Evolutionary conservation across 2,888 invertebrate species (phyloP).

Genomic region (Eurytoma californica): DNA sequence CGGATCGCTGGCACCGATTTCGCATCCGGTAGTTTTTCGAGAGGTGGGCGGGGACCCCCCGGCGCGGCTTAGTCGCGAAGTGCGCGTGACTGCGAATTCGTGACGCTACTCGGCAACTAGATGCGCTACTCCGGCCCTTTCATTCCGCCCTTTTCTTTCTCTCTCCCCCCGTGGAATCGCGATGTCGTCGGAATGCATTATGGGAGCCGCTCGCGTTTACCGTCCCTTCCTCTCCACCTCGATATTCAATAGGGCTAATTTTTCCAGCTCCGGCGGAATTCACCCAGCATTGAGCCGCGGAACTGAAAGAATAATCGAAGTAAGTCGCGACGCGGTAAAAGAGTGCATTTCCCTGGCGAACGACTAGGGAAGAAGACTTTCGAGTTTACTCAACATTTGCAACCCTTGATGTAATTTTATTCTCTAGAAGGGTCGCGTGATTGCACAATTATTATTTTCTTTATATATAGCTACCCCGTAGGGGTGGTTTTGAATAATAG

Average conservation of each 20-base stretch:
- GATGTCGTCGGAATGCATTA: conserved; percentile 37
- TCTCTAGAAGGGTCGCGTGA: too few relatives aligned
- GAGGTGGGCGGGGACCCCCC: not conserved
- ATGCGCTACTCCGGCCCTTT: conserved; percentile 16
- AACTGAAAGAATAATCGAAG: too few relatives aligned
- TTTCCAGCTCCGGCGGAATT: too few relatives aligned
- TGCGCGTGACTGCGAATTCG: conserved; percentile 48
- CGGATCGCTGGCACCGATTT: conserved; percentile 34
- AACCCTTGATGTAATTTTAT: too few relatives aligned
- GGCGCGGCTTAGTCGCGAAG: not conserved
- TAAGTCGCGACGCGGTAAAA: too few relatives aligned
- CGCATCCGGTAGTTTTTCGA: conserved; percentile 8
- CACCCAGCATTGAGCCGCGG: too few relatives aligned
- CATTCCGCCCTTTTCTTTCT: conserved; percentile 27
- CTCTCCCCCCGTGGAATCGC: conserved; percentile 5
- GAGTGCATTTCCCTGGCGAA: too few relatives aligned
- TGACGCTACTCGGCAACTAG: conserved; percentile 43
- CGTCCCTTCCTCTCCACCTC: not conserved
- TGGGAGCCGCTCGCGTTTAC: not conserved
- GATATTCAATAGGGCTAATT: conserved; percentile 21
- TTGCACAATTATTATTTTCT: too few relatives aligned
- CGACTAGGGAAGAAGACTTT: too few relatives aligned
- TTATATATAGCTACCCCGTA: too few relatives aligned
- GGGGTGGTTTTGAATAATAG: too few relatives aligned
- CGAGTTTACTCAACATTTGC: too few relatives aligned